A percentile compares a stretch with the other conserved stretches of the same genome.
Conservation (phyloP, 2,113 vertebrate species). For the Odontesthes bonariensis region DNA sequence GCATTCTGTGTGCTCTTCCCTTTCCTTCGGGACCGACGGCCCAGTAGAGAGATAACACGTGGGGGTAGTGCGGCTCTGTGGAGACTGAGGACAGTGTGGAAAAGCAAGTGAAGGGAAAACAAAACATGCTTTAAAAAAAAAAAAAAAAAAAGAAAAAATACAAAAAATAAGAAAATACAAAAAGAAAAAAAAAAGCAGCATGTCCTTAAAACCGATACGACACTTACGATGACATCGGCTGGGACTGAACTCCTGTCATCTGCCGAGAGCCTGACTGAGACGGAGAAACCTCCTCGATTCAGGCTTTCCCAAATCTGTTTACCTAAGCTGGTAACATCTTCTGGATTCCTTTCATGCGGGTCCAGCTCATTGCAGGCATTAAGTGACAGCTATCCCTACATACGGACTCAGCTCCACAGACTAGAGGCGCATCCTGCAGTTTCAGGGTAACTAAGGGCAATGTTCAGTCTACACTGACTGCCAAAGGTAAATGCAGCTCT, state of each 20-base stretch:
- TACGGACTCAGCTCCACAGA: constrained; percentile 36
- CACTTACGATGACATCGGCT: constrained; percentile 41
- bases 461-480: constrained; percentile 19
- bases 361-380: constrained; percentile 35
- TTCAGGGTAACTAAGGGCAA: constrained; percentile 26
- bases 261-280: constrained; percentile 36
- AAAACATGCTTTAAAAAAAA: neutral
- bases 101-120: neutral
- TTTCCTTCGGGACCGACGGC: constrained; percentile 64
- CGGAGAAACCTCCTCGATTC: constrained; percentile 31
- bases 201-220: constrained; percentile 43
- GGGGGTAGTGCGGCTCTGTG: constrained; percentile 59
- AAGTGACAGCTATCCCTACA: constrained; percentile 18
- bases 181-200: neutral
- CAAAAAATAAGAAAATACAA: no score
- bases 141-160: neutral
- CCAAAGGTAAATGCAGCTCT: constrained; percentile 45
- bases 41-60: constrained; percentile 62
- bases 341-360: constrained; percentile 41
- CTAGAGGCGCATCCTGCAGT: constrained; percentile 28
- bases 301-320: constrained; percentile 43
- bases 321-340: constrained; percentile 23
- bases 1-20: constrained; percentile 77
- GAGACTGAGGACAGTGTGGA: constrained; percentile 43
- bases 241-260: constrained; percentile 42